Base-by-base conservation (phyloP, 2,113 vertebrate species). In the Podilymbus podiceps region DNA sequence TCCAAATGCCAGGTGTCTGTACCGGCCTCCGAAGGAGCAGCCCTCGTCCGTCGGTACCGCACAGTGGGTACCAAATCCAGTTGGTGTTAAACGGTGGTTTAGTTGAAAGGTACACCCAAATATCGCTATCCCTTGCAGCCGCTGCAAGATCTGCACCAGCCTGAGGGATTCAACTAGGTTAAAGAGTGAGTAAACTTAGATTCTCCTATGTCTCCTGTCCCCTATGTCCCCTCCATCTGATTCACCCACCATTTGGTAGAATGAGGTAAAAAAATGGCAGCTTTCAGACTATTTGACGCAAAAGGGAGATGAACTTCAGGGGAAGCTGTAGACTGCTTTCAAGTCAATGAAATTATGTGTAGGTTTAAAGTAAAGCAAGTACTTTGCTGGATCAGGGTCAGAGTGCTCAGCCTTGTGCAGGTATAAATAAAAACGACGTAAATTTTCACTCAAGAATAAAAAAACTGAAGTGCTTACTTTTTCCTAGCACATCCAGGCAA, bases 21-120 rank as follows among this genome's bases (percentile, higher is more conserved):
- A 0, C 23, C 1, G 8, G 20, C 11, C 8, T 5, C 53, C 27
- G 64, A 23, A n/a, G 33, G 31, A 50, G 53, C 53, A 35, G 59
- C 42, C 6, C 40, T 53, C 49, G 52, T 4, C 35, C 30, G 11
- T 25, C 4, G 1, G 19, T 19, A 12, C 31, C 52, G 16, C 22
- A 2, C 25, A 0, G 9, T 5, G 42, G 44, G 40, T 6, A 5
- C 67, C 68, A 20, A 16, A 55, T 1, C 38, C 8, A 5, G 8
- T 1, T 1, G 4, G 5, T 12, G 60, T 58, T 71, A 50, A 19
- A 40, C 15, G 1, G 46, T 15, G 46, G 7, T 47, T 2, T 20
- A 22, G 59, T 16, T 4, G 23, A 19, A 15, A 35, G 31, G 46
- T 15, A 35, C 52, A 30, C 24, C 16, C 30, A 30, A 15, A 17